Percentiles rank a stretch among this genome's conserved stretches.
These are phyloP conservation scores for Meloe dianella DNA, from an alignment of 2,888 invertebrate species.

Conservation along the genomic window DNA sequence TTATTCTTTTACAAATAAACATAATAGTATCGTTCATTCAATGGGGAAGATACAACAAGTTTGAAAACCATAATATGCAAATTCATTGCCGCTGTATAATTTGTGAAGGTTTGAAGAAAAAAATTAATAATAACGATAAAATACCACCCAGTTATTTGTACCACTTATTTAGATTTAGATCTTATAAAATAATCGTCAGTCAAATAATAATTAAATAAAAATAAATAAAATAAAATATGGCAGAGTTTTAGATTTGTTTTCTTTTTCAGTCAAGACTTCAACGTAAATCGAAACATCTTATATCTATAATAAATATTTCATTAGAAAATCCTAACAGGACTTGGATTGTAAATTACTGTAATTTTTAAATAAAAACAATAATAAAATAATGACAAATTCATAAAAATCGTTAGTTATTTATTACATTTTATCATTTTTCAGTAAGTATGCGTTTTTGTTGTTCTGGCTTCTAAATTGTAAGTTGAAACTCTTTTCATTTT, in stretches of 20 bases:
- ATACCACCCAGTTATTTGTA: slow-evolving; percentile 6
- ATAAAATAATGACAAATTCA: background rate
- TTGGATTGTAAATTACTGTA: background rate
- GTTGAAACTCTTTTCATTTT: background rate
- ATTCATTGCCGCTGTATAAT: slow-evolving; percentile 7
- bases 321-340: slow-evolving; percentile 5
- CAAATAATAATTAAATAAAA: background rate
- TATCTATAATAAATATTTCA: slow-evolving; percentile 12
- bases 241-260: slow-evolving; percentile 2
- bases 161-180: slow-evolving; percentile 10
- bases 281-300: slow-evolving; percentile 5
- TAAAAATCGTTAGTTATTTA: background rate
- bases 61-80: slow-evolving; percentile 4
- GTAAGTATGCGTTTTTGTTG: background rate
- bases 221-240: background rate
- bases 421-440: too few species aligned
- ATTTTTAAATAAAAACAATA: background rate
- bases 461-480: background rate
- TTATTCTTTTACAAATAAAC: slow-evolving; percentile 1
- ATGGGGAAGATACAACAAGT: background rate
- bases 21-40: slow-evolving; percentile 6
- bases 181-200: slow-evolving; percentile 7
- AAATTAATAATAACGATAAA: background rate
- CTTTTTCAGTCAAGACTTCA: background rate
- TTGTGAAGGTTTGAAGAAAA: background rate